Evolutionary conservation across 2,113 vertebrate species (phyloP).

Genomic region (Crypturellus undulatus): DNA sequence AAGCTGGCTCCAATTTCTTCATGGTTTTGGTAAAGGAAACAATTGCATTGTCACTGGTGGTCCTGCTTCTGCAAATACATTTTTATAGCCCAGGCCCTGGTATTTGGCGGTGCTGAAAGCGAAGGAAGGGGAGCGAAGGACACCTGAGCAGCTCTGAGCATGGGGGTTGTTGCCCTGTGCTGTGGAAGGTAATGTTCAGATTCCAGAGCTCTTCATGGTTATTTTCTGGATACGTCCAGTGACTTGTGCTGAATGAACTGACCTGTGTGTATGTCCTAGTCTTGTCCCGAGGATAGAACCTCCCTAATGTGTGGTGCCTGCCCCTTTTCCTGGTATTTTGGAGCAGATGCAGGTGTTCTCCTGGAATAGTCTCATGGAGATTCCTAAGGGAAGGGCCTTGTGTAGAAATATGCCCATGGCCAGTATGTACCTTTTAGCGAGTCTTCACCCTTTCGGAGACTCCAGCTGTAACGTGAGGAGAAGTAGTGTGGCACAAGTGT

Average conservation of each 20-base stretch:
- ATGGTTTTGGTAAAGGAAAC: neutral
- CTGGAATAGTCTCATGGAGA: neutral
- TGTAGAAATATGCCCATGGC: neutral
- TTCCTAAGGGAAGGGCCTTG: neutral
- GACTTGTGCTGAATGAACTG: neutral
- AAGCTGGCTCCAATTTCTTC: neutral
- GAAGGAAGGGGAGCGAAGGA: neutral
- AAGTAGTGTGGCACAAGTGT: neutral
- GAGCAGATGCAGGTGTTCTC: neutral
- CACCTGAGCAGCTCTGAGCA: neutral
- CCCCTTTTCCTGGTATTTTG: neutral
- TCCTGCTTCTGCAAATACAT: neutral
- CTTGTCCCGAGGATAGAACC: neutral
- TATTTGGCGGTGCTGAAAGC: neutral
- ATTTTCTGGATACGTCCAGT: neutral
- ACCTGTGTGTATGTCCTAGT: neutral
- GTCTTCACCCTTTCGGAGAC: neutral
- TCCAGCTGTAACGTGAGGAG: neutral
- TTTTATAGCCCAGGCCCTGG: neutral
- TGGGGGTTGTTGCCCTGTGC: neutral
- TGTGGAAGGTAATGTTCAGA: neutral
- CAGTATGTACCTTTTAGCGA: neutral
- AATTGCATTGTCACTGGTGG: fast-evolving
- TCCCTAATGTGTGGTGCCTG: neutral
- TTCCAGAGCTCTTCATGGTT: neutral